Evolutionary conservation across 2,113 vertebrate genomes (phyloP), one percentile per base, ranked within the genome.

Genomic region (Ardeotis arabs): DNA sequence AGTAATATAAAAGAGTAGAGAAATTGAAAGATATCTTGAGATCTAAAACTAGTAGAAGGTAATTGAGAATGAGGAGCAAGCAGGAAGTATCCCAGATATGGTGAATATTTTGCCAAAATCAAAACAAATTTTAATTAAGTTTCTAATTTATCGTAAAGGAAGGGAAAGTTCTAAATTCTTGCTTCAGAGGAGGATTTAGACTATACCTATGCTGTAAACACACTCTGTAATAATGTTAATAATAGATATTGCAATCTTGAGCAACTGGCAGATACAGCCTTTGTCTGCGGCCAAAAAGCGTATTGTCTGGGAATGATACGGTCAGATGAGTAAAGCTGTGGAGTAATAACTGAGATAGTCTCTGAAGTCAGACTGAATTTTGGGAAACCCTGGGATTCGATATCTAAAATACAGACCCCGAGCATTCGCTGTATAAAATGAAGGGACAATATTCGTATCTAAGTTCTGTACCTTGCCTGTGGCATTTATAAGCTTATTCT

Each of bases 401-500:
- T 73, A 15, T 39, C 24, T 87, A 14, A 77, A 92, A 87, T n/a
- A 18, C 18, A 92, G 96, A 72, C 24, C 24, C 15, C 4, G 21
- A 77, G 58, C 39, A 21, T 68, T 72, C 4, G 1, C 69, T 62
- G 0, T 60, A 4, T 75, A 33, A 85, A 94, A 75, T 2, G 19
- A 68, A 79, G 45, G 68, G 81, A 10, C 39, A 68, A 4, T 76
- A n/a, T 67, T 21, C 10, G 0, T 50, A 69, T 92, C n/a, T 50
- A 17, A 66, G 31, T 37, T 67, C 53, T 29, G 55, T 55, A 19
- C 60, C 25, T 22, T n/a, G 33, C 31, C 50, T 41, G 44, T 69
- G 70, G 84, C 89, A 68, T 95, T 94, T 95, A 53, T 67, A 92
- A 94, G 75, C 88, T 96, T 75, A 69, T 90, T 87, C 63, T 56